Conservation (phyloP, 2,888 invertebrate genomes). For the Rhamphomyia laevipes region DNA sequence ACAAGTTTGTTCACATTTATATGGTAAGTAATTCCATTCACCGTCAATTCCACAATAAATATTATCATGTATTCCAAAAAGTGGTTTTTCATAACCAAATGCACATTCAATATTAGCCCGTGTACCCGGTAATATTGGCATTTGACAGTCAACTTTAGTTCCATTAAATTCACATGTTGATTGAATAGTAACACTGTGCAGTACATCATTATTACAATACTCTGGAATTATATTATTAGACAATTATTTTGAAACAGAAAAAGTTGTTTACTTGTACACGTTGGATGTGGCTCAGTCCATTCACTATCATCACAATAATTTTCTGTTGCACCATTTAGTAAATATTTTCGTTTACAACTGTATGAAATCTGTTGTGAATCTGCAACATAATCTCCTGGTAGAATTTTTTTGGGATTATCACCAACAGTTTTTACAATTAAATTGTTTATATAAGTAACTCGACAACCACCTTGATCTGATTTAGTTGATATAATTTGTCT, state of each 20-base stretch:
- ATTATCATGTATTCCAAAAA: not conserved
- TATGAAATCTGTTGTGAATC: not conserved
- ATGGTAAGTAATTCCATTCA: constrained; percentile 21
- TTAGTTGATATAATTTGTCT: too few relatives aligned
- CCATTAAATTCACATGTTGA: constrained; percentile 6
- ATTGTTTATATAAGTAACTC: too few relatives aligned
- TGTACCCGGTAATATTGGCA: constrained; percentile 6
- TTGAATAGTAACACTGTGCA: constrained; percentile 1
- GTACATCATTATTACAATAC: not conserved
- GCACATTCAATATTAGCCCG: constrained; percentile 10
- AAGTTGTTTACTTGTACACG: constrained; percentile 3
- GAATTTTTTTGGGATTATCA: too few relatives aligned
- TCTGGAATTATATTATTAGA: not conserved
- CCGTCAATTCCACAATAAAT: constrained; percentile 20
- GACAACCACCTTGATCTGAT: too few relatives aligned
- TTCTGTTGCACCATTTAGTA: not conserved
- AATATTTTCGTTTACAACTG: not conserved
- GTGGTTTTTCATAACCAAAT: constrained; percentile 6
- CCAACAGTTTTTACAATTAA: too few relatives aligned
- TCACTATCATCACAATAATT: not conserved
- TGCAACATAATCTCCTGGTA: too few relatives aligned
- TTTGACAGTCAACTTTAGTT: constrained; percentile 6
- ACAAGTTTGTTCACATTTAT: constrained; percentile 22
- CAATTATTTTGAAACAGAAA: not conserved
- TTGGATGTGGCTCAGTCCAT: constrained; percentile 3